phyloP scores from a whole-genome alignment of 2,113 vertebrate species.

The Oenanthe oenanthe region DNA sequence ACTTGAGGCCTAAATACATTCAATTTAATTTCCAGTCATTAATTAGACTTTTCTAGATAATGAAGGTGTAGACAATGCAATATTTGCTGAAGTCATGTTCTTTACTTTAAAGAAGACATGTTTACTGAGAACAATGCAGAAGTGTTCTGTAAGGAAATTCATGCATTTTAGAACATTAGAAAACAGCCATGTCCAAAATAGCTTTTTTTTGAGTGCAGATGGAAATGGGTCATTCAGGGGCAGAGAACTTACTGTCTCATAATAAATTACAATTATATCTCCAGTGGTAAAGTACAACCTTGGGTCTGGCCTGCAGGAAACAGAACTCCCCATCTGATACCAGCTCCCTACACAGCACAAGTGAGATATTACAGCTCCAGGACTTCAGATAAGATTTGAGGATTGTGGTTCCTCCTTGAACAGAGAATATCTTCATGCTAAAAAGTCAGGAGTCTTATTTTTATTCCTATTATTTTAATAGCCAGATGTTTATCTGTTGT shows the following conservation, averaged over 20 bases:
- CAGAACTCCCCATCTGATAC: background rate
- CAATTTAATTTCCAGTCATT: background rate
- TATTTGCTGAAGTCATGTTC: background rate
- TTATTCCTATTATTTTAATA: background rate
- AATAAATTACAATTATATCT: background rate
- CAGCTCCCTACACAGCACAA: background rate
- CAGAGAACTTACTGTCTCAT: background rate
- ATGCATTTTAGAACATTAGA: background rate
- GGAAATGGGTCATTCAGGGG: background rate
- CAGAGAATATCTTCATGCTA: background rate
- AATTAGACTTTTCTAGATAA: background rate
- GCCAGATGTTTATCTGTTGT: background rate
- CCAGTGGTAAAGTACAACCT: background rate
- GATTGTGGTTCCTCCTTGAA: background rate
- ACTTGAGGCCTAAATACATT: background rate
- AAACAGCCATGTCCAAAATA: background rate
- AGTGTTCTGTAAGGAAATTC: background rate
- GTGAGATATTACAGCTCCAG: background rate
- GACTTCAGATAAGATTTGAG: background rate
- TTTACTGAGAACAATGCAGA: background rate
- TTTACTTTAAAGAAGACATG: background rate
- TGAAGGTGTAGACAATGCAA: background rate
- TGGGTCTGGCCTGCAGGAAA: background rate
- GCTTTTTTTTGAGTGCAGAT: background rate
- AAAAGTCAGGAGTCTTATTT: background rate